phyloP scores from a whole-genome alignment of 2,113 vertebrate genomes.

The Megalops atlanticus region DNA sequence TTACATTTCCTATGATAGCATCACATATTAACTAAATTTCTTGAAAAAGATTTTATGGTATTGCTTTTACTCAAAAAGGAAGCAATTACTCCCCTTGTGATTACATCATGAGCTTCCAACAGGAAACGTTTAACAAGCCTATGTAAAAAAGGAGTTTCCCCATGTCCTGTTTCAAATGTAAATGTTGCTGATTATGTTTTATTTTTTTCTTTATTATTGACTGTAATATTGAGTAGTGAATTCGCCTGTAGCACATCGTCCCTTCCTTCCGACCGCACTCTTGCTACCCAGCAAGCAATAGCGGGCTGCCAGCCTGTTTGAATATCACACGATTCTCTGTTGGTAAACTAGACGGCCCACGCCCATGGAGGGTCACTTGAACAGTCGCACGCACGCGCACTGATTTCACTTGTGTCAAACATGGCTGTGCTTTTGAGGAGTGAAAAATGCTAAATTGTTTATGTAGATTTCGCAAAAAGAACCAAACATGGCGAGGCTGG shows the following conservation, averaged over 20 bases:
- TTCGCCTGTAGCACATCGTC: neutral
- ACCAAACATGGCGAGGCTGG: constrained; percentile 89
- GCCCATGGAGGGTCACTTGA: constrained; percentile 64
- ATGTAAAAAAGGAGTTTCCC: constrained; percentile 12
- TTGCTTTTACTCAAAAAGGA: constrained; percentile 5
- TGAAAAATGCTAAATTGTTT: constrained; percentile 90
- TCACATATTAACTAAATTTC: neutral
- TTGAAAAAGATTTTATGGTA: constrained; percentile 4
- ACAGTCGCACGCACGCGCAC: constrained; percentile 81
- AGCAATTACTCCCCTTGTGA: constrained; percentile 14
- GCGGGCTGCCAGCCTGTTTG: constrained; percentile 1
- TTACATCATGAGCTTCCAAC: constrained; percentile 18
- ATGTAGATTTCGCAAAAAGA: constrained; percentile 65
- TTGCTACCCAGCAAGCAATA: neutral
- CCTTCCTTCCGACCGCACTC: neutral
- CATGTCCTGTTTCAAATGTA: neutral
- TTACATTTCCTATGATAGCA: neutral
- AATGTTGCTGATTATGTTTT: neutral
- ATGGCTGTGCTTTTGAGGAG: constrained; percentile 86
- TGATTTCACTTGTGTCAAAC: constrained; percentile 81
- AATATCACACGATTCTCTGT: constrained; percentile 32
- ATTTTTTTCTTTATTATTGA: neutral
- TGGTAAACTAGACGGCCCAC: constrained; percentile 68
- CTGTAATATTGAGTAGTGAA: neutral
- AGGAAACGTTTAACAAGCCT: constrained; percentile 18